Base-by-base conservation (phyloP, 37 sponge, comb jelly and placozoan species). In the Oscarella lobularis region DNA sequence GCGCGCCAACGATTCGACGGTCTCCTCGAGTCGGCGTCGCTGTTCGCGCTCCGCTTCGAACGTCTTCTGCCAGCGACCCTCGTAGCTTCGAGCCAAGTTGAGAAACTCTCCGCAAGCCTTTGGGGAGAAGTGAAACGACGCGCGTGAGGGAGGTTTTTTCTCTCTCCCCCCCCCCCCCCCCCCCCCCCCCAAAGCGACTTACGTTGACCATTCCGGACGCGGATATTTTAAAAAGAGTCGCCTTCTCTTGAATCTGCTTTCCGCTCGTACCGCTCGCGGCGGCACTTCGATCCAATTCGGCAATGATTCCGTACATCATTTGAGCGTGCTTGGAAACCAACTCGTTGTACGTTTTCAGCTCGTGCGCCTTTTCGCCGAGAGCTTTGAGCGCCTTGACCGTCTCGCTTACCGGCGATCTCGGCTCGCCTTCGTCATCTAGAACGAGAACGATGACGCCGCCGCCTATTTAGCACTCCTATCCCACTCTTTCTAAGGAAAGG, bases 1-100 rank as follows among this genome's bases (percentile, higher is more conserved):
- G 2, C 78, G 83, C 38, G 94, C 96, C 36, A 95, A 77, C 29
- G 79, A 67, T 83, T 95, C 96, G 72, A 92, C 82, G 48, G 83
- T 89, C 76, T 92, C 96, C 77, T 92, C 85, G 6, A 95, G 78
- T 73, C 85, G 73, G 38, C 80, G 75, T 0, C 93, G 78, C 55
- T 86, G 66, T 9, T 87, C 78, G 54, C 77, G 80, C 74, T 92
- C 96, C 27, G 82, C 77, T 40, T 89, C 81, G 2, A 92, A 84
- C 2, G 84, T 77, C 3, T 78, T 75, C 33, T 41, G 55, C 90
- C 93, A 88, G 5, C 77, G 73, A 37, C 82, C 48, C 75, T 95
- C 89, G 0, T 92, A 81, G 75, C 35, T 76, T 29, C 73, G 60
- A 3, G 90, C 93, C 38, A 74, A 81, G 20, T 48, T 48, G 31